Evolutionary conservation across 2,888 invertebrate genomes (phyloP), one percentile per base, ranked within the genome.

Genomic region (Drosophila vallismaia): DNA sequence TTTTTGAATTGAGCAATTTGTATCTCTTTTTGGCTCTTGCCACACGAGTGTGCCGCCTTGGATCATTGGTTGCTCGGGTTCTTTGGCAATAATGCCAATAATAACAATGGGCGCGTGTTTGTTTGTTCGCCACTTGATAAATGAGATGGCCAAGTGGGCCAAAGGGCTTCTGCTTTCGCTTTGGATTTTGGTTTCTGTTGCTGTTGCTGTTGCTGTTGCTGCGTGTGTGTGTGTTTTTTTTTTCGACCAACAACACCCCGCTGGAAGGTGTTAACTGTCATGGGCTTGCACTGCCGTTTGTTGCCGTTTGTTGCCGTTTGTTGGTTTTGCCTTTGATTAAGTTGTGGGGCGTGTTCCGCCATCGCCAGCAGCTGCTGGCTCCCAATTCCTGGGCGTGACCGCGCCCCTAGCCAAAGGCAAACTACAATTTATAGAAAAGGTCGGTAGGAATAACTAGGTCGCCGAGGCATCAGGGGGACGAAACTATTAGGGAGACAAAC

Each of bases 1-100:
- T 64, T 85, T 81, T 81, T 71, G 73, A 81, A 81, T 85, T 73
- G 68, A 79, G 83, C 86, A 76, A 85, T 81, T 81, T 81, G 86
- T 85, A 75, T 69, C 64, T 59, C 36, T 10, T 12, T 10, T 12
- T 10, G 28, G 24, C 33, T 33, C 9, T 19, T 19, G 19, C 19
- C 19, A 19, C 19, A 19, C 19, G 19, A 19, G 19, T 19, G 19
- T 19, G 19, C 19, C 19, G 19, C 19, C 19, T 19, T 19, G 19
- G 19, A 19, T 19, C 19, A 19, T 19, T 19, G 19, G 19, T 19
- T 19, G 19, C 31, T 28, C 52, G 76, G 72, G 64, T 78, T 82
- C 76, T 76, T 70, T 71, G 54, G 69, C 85, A 85, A 82, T 85
- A 82, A 79, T 79, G 63, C 68, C 83, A 82, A 79, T 79, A 85